Percentiles rank a stretch among this genome's conserved stretches.
Evolutionary conservation across 1,140 invertebrate species (phyloP).

Genomic region (Planococcus citri): DNA sequence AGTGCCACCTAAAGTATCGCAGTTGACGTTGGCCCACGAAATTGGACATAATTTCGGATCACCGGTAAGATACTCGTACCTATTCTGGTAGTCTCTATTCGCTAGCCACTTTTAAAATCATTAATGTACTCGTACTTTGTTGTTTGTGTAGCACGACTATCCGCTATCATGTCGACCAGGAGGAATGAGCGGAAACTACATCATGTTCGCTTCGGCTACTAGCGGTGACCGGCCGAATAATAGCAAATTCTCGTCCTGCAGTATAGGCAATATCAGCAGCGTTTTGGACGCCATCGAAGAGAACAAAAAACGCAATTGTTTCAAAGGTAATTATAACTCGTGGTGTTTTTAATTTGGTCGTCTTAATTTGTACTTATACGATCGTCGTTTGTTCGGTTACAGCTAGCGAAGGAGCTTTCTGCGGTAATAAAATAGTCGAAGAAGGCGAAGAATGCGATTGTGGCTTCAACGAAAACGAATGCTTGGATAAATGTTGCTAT

Average conservation of each 20-base stretch:
- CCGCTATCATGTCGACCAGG: conserved; percentile 85
- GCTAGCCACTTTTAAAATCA: neutral
- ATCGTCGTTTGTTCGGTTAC: conserved; percentile 26
- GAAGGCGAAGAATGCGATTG: conserved; percentile 97
- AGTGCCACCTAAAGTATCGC: conserved; percentile 92
- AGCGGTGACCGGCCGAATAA: conserved; percentile 89
- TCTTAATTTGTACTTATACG: too few species aligned
- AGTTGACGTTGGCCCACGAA: conserved; percentile 95
- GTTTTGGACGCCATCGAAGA: conserved; percentile 84
- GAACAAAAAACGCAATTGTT: conserved; percentile 90
- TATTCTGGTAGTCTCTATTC: neutral
- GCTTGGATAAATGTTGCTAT: conserved; percentile 87
- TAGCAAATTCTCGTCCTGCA: conserved; percentile 86
- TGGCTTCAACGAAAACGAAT: conserved; percentile 88
- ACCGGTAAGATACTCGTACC: conserved; percentile 47
- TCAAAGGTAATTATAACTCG: conserved; percentile 47
- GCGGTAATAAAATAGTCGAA: conserved; percentile 98
- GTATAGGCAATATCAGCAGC: conserved; percentile 86
- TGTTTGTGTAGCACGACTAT: conserved; percentile 70
- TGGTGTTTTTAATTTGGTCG: too few species aligned
- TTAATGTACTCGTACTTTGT: conserved; percentile 25
- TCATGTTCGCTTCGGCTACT: conserved; percentile 95
- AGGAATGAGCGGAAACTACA: conserved; percentile 79
- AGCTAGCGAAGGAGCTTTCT: conserved; percentile 86
- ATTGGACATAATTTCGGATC: conserved; percentile 99